Percentiles rank a stretch among this genome's conserved stretches.
Conservation (phyloP, 1,140 invertebrate species). For the Pectinophora gossypiella region DNA sequence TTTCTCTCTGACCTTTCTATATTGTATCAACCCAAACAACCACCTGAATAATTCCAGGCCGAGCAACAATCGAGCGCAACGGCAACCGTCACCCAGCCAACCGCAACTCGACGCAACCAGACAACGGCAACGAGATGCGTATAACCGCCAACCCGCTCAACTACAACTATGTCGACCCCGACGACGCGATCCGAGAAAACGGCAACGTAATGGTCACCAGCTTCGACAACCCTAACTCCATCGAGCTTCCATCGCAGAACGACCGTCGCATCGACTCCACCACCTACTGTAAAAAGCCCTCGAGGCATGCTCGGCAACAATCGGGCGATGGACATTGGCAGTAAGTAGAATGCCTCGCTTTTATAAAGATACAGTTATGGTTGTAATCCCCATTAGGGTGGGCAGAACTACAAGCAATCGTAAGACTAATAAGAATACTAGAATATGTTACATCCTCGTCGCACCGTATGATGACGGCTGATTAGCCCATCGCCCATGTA, state of each 20-base stretch:
- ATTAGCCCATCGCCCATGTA: no score
- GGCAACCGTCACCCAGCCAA: constrained; percentile 64
- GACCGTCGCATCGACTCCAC: constrained; percentile 79
- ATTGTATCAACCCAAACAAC: no score
- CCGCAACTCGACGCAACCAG: constrained; percentile 54
- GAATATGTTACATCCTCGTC: no score
- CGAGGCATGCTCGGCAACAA: constrained; percentile 56
- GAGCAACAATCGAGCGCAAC: constrained; percentile 90
- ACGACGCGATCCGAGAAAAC: constrained; percentile 75
- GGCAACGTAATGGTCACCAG: constrained; percentile 77
- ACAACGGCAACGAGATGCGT: constrained; percentile 75
- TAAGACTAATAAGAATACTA: no score
- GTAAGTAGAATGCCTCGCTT: no score
- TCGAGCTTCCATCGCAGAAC: constrained; percentile 78
- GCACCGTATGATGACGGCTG: no score
- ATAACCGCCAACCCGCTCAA: constrained; percentile 87
- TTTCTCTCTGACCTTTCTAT: no score
- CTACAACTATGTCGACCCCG: constrained; percentile 79
- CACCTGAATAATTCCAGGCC: no score
- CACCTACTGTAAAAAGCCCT: constrained; percentile 82
- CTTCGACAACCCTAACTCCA: constrained; percentile 85
- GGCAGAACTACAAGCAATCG: no score
- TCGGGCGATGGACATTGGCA: constrained; percentile 71
- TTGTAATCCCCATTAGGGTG: no score
- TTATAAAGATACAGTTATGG: background rate